Conservation (phyloP, 2,888 invertebrate species). For the Ligdia adustata region DNA sequence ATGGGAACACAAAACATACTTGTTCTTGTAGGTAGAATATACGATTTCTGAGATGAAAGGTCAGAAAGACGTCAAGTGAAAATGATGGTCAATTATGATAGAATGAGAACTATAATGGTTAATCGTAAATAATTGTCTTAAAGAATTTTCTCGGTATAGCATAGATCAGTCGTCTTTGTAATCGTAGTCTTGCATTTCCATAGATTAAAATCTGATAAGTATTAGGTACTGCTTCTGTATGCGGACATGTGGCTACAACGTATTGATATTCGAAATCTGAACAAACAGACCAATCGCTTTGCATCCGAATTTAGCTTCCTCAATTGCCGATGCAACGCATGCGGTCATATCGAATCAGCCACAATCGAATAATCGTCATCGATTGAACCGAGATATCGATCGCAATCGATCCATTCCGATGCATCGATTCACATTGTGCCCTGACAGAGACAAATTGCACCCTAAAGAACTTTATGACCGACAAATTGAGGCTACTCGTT, state of each 20-base stretch:
- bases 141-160: too few relatives aligned
- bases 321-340: slow-evolving; percentile 63
- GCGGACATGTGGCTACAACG: slow-evolving; percentile 40
- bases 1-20: too few relatives aligned
- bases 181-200: slow-evolving; percentile 23
- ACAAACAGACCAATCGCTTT: slow-evolving; percentile 61
- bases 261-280: slow-evolving; percentile 67
- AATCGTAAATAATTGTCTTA: too few relatives aligned
- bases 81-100: too few relatives aligned
- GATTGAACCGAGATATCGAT: slow-evolving; percentile 71
- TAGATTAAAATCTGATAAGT: slow-evolving; percentile 40
- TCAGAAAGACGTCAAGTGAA: too few relatives aligned
- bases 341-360: slow-evolving; percentile 40
- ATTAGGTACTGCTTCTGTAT: slow-evolving; percentile 60
- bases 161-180: slow-evolving; percentile 1
- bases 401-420: slow-evolving; percentile 67
- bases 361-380: slow-evolving; percentile 67
- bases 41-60: too few relatives aligned
- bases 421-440: slow-evolving; percentile 66
- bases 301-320: slow-evolving; percentile 59
- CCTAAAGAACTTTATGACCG: slow-evolving; percentile 65
- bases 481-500: slow-evolving; percentile 75
- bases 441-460: slow-evolving; percentile 78
- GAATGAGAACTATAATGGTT: too few relatives aligned
- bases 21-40: too few relatives aligned